phyloP scores from a whole-genome alignment of 2,888 invertebrate species.

The Tiliacea citrago region DNA sequence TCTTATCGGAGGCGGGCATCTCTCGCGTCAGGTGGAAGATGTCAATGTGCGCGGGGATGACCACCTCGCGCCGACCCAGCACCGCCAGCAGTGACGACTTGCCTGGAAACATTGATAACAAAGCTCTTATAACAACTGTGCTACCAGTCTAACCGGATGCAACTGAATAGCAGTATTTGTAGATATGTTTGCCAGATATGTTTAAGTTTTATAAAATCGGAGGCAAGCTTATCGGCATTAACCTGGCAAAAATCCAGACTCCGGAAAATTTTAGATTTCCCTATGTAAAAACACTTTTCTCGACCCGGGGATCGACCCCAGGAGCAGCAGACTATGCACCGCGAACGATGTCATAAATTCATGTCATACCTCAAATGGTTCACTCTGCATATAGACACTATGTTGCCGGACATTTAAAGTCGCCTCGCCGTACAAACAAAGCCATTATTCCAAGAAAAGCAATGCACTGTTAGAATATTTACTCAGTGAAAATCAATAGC shows the following conservation, averaged over 20 bases:
- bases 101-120: conserved; percentile 84
- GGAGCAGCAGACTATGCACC: not conserved
- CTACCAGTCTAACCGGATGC: not conserved
- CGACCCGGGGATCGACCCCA: not conserved
- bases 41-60: conserved; percentile 99
- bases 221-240: not conserved
- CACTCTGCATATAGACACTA: not conserved
- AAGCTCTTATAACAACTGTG: conserved; percentile 7
- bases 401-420: not conserved
- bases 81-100: conserved; percentile 98
- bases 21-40: conserved; percentile 99
- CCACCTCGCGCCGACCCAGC: conserved; percentile 98
- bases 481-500: conserved; percentile 4
- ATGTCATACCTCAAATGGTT: not conserved
- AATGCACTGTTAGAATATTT: conserved; percentile 7
- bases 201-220: not conserved
- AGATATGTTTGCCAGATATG: not conserved
- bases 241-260: not conserved
- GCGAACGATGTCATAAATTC: not conserved
- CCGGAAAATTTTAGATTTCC: not conserved
- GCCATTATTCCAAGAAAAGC: conserved; percentile 2
- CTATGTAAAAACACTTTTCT: no score
- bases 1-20: conserved; percentile 99
- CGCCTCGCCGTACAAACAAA: not conserved
- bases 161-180: not conserved